Conservation (phyloP, 2,888 invertebrate species). For the Meloe dianella region DNA sequence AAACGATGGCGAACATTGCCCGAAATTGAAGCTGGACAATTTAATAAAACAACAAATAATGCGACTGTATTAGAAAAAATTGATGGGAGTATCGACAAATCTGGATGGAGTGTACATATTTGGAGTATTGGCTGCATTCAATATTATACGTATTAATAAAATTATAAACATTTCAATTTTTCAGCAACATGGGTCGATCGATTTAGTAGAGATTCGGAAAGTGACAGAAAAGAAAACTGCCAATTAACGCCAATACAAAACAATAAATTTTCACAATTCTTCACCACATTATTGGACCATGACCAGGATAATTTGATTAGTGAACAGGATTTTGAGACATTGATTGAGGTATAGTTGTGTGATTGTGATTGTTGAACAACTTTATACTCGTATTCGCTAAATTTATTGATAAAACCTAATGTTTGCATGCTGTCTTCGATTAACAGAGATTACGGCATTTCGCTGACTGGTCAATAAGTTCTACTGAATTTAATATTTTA, state of each 20-base stretch:
- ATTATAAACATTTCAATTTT: slow-evolving; percentile 16
- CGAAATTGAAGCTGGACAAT: slow-evolving; percentile 61
- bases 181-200: slow-evolving; percentile 78
- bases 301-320: slow-evolving; percentile 75
- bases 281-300: slow-evolving; percentile 72
- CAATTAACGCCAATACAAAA: slow-evolving; percentile 69
- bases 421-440: slow-evolving; percentile 51
- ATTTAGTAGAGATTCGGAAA: slow-evolving; percentile 70
- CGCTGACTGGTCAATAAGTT: slow-evolving; percentile 77
- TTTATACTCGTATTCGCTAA: too few species aligned
- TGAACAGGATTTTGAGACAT: slow-evolving; percentile 72
- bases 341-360: slow-evolving; percentile 65
- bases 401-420: slow-evolving; percentile 24
- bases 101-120: slow-evolving; percentile 78
- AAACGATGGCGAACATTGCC: slow-evolving; percentile 74
- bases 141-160: background rate
- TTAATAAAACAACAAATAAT: slow-evolving; percentile 56
- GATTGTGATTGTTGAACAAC: too few species aligned
- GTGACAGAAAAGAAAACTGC: slow-evolving; percentile 64
- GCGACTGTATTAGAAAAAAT: slow-evolving; percentile 52
- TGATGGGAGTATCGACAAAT: slow-evolving; percentile 60
- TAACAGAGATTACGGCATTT: slow-evolving; percentile 71
- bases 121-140: slow-evolving; percentile 67
- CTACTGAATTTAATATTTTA: slow-evolving; percentile 74
- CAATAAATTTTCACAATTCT: slow-evolving; percentile 75